A percentile compares a stretch with the other conserved stretches of the same genome.
Conservation (phyloP, 2,888 invertebrate genomes). For the Melanophora roralis region DNA sequence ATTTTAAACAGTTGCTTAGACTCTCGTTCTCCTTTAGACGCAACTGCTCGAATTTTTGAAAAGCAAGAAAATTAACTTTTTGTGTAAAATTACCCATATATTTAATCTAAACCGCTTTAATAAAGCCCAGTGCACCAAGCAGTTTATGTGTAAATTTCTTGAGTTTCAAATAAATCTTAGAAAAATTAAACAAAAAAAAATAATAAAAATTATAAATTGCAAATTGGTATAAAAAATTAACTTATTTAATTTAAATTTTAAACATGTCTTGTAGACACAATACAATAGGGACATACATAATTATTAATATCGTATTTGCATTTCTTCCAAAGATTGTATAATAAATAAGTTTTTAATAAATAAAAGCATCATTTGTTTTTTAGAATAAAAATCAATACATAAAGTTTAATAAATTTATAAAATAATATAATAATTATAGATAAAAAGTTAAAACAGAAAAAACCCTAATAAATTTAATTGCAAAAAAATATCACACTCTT, state of each 20-base stretch:
- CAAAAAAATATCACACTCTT: too few species aligned
- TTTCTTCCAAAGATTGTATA: slow-evolving; percentile 60
- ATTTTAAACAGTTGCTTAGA: too few species aligned
- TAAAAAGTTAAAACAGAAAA: not conserved
- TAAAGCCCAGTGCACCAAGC: not conserved
- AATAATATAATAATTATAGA: not conserved
- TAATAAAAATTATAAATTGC: not conserved
- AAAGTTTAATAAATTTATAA: not conserved
- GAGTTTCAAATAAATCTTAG: slow-evolving; percentile 12
- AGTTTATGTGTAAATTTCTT: slow-evolving; percentile 7
- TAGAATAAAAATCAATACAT: slow-evolving; percentile 13
- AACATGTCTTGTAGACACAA: slow-evolving; percentile 7
- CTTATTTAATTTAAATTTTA: slow-evolving; percentile 6
- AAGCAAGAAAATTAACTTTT: too few species aligned
- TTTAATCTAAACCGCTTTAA: too few species aligned
- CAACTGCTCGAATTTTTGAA: too few species aligned
- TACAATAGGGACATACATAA: slow-evolving; percentile 48
- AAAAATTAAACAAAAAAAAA: not conserved
- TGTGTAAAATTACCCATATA: too few species aligned
- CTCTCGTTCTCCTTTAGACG: too few species aligned
- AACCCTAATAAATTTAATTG: not conserved
- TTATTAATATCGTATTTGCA: slow-evolving; percentile 46
- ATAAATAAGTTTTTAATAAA: slow-evolving; percentile 52
- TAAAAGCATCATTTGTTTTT: slow-evolving; percentile 37
- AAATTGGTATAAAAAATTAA: slow-evolving; percentile 1